Base-by-base conservation (phyloP, 1,140 invertebrate species). In the Caenorhabditis briggsae region DNA sequence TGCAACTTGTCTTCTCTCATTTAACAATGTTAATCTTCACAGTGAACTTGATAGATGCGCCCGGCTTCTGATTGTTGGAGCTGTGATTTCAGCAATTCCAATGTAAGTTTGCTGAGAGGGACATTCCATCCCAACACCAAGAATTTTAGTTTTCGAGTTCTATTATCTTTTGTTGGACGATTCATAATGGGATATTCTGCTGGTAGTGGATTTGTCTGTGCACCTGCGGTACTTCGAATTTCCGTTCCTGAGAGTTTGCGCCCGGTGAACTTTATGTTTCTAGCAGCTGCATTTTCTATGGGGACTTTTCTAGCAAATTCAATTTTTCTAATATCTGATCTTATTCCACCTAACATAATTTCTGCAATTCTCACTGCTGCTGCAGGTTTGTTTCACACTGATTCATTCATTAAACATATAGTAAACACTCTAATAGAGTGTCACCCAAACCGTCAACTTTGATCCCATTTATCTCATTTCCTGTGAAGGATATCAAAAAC, bases 141-240 rank as follows among this genome's bases (percentile, higher is more conserved):
- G 55, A 33, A 0, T 86, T 50, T 1, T 41, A 83, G 58, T 59
- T 83, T 59, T 20, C 55, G 55, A 56, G 25, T 41, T 7, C 18
- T 48, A 11, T 64, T 16, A 14, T 58, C 43, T 3, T 58, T 64
- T 25, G 23, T 43, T 23, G 85, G 85, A 5, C 12, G 85, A 9
- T 83, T 86, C 20, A 20, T 82, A 18, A 61, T 86, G 50, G 85
- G 85, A 58, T 86, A 58, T 82, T 70, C 64, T 18, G 70, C 85
- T 25, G 85, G 85, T 48, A 64, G 74, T 33, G 85, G 85, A 25
- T 86, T 86, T 25, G 85, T 86, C 12, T 86, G 85, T 86, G 85
- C 85, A 58, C 65, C 85, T 16, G 84, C 82, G 0, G 82, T 83
- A 14, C 55, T 59, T 11, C 58, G 55, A 12, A 18, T 58, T 58